These are phyloP conservation scores for Pipra filicauda DNA, from an alignment of 2,113 vertebrate genomes.

Conservation along the genomic window DNA sequence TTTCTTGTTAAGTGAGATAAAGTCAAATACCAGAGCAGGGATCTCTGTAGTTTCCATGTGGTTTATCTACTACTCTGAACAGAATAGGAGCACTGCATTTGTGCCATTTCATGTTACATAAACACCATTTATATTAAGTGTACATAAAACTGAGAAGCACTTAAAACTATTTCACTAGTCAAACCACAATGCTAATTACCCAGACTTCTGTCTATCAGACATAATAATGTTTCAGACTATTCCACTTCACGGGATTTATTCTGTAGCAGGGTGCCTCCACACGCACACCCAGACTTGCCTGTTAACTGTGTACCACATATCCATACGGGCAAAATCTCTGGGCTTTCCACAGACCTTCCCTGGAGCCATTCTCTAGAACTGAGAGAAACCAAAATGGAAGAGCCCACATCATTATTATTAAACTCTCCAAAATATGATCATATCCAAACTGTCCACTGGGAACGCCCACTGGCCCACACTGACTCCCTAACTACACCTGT, in stretches of 20 bases:
- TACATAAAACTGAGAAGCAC: not conserved
- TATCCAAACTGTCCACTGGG: not conserved
- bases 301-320: not conserved
- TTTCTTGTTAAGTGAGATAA: not conserved
- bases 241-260: not conserved
- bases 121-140: not conserved
- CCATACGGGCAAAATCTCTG: not conserved
- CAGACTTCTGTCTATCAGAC: not conserved
- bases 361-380: not conserved
- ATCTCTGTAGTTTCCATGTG: not conserved
- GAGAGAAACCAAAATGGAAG: not conserved
- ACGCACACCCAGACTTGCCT: not conserved
- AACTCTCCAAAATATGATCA: not conserved
- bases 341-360: not conserved
- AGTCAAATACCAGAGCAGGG: not conserved
- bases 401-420: not conserved
- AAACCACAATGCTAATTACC: fast-evolving
- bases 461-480: not conserved
- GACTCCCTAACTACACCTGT: not conserved
- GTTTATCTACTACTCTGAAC: not conserved
- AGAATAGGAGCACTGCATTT: not conserved
- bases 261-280: not conserved
- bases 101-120: not conserved
- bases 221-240: not conserved
- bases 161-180: not conserved